Percentiles rank a stretch among this genome's conserved stretches.
Conservation (phyloP, 2,797 vertebrate genomes). For the Cynopterus sphinx region DNA sequence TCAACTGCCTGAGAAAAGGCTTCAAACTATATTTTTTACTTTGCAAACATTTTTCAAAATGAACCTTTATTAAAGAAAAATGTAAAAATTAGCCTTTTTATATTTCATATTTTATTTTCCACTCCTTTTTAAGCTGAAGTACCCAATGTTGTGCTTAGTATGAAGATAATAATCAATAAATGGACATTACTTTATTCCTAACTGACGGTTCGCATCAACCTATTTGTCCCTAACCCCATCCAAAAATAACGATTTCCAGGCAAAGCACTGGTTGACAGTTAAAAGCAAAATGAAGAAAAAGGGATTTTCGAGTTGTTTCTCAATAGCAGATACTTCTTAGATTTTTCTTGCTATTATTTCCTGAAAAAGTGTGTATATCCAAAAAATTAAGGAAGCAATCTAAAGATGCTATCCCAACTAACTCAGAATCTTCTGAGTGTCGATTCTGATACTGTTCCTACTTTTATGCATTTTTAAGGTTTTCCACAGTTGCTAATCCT, state of each 20-base stretch:
- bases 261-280: neutral
- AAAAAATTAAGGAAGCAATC: neutral
- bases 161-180: neutral
- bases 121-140: neutral
- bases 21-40: neutral
- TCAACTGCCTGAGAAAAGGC: neutral
- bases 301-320: neutral
- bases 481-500: neutral
- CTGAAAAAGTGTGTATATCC: neutral
- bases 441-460: neutral
- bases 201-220: neutral
- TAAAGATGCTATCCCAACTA: neutral
- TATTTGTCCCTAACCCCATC: neutral
- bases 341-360: neutral
- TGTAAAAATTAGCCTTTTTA: neutral
- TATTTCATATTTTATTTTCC: neutral
- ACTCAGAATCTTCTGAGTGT: neutral
- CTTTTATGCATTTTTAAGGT: neutral
- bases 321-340: neutral
- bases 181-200: neutral
- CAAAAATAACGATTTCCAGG: neutral
- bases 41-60: slow-evolving; percentile 39
- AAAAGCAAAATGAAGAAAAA: neutral
- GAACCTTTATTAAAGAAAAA: slow-evolving; percentile 21
- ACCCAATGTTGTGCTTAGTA: neutral